Conservation (phyloP, 1,140 invertebrate genomes). For the Drosophila tsacasi region DNA sequence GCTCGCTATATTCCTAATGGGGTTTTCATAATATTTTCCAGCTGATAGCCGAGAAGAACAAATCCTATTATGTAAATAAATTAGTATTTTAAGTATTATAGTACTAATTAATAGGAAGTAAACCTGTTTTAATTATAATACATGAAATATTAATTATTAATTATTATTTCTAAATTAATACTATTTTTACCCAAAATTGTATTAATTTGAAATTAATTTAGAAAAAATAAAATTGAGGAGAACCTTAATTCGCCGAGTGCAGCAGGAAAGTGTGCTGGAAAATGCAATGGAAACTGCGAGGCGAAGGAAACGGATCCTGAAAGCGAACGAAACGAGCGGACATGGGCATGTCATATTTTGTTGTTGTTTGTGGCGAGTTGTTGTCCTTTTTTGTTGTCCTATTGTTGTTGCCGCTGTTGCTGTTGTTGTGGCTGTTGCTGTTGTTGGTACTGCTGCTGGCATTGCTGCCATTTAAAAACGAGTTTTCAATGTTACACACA, state of each 20-base stretch:
- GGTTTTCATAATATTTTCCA: not conserved
- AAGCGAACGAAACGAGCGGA: slow-evolving; percentile 63
- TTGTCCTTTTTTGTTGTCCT: slow-evolving; percentile 23
- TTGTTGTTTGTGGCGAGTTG: slow-evolving; percentile 54
- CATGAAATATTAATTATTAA: not conserved
- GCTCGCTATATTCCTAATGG: not conserved
- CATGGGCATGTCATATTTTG: slow-evolving; percentile 79
- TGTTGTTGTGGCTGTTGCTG: slow-evolving; percentile 32
- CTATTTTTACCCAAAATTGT: no score
- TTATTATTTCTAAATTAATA: not conserved
- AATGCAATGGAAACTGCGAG: slow-evolving; percentile 37
- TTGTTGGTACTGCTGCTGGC: slow-evolving; percentile 42
- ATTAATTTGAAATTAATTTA: not conserved
- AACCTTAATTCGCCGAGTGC: not conserved
- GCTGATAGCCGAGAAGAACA: no score
- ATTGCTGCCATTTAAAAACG: slow-evolving; percentile 74
- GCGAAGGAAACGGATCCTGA: slow-evolving; percentile 73
- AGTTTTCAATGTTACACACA: slow-evolving; percentile 75
- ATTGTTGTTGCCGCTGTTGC: slow-evolving; percentile 30
- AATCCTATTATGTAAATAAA: not conserved
- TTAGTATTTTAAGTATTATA: no score
- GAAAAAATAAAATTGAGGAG: not conserved
- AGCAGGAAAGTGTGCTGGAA: slow-evolving; percentile 40
- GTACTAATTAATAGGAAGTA: not conserved
- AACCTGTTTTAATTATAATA: not conserved